phyloP scores from a whole-genome alignment of 2,888 invertebrate species.

The Cylloceria caligata region DNA sequence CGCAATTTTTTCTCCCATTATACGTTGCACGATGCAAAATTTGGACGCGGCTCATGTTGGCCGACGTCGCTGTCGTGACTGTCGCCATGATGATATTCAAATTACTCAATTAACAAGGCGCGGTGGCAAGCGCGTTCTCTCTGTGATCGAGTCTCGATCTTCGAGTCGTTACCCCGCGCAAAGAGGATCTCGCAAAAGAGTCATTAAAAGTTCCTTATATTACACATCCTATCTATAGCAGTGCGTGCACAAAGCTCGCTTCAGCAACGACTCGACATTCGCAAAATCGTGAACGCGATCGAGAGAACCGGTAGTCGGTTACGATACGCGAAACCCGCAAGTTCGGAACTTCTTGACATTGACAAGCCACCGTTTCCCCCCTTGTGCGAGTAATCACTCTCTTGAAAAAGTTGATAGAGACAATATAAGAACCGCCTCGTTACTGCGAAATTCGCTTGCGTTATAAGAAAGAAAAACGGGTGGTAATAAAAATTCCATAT shows the following conservation, averaged over 20 bases:
- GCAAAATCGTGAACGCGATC: conserved; percentile 37
- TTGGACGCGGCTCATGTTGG: conserved; percentile 41
- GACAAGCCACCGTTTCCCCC: background rate
- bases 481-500: background rate
- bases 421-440: background rate
- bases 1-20: background rate
- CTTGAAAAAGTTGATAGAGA: background rate
- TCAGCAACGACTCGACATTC: conserved; percentile 22
- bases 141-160: conserved; percentile 33
- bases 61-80: conserved; percentile 44
- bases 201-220: conserved; percentile 67
- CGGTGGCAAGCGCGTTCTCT: conserved; percentile 20
- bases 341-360: conserved; percentile 14
- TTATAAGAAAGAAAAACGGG: background rate
- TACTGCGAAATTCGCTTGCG: background rate
- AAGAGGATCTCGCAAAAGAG: conserved; percentile 54
- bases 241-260: background rate
- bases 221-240: conserved; percentile 34
- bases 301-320: conserved; percentile 15
- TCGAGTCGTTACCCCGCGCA: conserved; percentile 24
- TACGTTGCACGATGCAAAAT: conserved; percentile 9
- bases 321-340: background rate
- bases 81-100: conserved; percentile 64
- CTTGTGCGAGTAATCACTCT: background rate
- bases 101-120: conserved; percentile 62